These are phyloP conservation scores for Megalops atlanticus DNA, from an alignment of 2,113 vertebrate species.

Conservation along the genomic window DNA sequence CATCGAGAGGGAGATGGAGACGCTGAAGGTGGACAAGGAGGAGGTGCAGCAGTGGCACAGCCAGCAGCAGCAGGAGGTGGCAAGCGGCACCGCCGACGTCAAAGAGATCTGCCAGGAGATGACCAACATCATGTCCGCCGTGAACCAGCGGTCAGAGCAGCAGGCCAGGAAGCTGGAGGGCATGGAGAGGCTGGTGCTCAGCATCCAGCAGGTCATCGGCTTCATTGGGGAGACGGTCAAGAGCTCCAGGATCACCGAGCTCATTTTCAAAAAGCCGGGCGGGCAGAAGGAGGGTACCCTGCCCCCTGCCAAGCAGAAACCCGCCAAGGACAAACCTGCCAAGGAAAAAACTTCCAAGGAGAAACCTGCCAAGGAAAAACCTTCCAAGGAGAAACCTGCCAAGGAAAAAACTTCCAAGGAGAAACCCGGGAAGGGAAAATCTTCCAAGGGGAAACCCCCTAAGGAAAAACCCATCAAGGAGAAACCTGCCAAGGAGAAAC, in stretches of 20 bases:
- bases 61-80: slow-evolving; percentile 36
- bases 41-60: slow-evolving; percentile 35
- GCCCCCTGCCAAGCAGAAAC: not conserved
- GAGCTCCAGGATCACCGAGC: slow-evolving; percentile 66
- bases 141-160: slow-evolving; percentile 64
- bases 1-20: slow-evolving; percentile 67
- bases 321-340: not conserved
- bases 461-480: not conserved
- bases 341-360: not conserved
- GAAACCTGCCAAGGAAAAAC: too few species aligned
- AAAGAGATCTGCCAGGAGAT: slow-evolving; percentile 66
- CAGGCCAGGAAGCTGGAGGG: slow-evolving; percentile 76
- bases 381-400: not conserved
- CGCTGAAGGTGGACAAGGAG: slow-evolving; percentile 46
- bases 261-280: slow-evolving; percentile 59
- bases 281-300: slow-evolving; percentile 33
- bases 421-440: not conserved
- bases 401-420: not conserved
- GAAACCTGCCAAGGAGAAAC: not conserved
- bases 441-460: too few species aligned
- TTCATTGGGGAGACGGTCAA: slow-evolving; percentile 76
- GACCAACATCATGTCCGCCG: slow-evolving; percentile 61
- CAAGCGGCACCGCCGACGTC: slow-evolving; percentile 45
- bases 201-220: slow-evolving; percentile 77
- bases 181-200: slow-evolving; percentile 74